Conservation (phyloP, 2,113 vertebrate species). For the Ellobius talpinus region DNA sequence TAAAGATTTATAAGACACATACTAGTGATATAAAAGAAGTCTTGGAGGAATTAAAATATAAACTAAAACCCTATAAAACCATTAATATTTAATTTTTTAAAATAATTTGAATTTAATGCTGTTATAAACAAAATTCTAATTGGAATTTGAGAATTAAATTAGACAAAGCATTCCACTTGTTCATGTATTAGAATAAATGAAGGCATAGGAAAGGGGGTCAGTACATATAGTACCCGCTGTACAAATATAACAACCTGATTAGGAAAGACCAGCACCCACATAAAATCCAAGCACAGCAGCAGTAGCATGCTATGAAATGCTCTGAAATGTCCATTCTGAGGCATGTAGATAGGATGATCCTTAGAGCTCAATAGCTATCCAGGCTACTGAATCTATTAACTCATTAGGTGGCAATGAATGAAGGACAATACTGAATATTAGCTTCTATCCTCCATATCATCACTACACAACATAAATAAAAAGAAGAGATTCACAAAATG, state of each 20-base stretch:
- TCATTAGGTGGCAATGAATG: background rate
- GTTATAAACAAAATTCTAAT: background rate
- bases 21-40: background rate
- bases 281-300: background rate
- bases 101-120: slow-evolving; percentile 31
- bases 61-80: background rate
- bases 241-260: background rate
- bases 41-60: background rate
- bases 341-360: background rate
- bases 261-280: background rate
- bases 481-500: background rate
- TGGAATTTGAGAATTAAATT: background rate
- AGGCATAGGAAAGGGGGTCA: too few relatives aligned
- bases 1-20: background rate
- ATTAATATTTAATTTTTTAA: background rate
- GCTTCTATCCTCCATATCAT: background rate
- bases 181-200: background rate
- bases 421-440: background rate
- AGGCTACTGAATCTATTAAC: background rate
- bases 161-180: background rate
- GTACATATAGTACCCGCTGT: background rate
- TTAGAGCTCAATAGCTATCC: background rate
- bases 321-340: background rate
- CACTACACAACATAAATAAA: background rate
- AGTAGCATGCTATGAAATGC: background rate